Evolutionary conservation across 2,888 invertebrate species (phyloP).

Genomic region (Tipula unca): DNA sequence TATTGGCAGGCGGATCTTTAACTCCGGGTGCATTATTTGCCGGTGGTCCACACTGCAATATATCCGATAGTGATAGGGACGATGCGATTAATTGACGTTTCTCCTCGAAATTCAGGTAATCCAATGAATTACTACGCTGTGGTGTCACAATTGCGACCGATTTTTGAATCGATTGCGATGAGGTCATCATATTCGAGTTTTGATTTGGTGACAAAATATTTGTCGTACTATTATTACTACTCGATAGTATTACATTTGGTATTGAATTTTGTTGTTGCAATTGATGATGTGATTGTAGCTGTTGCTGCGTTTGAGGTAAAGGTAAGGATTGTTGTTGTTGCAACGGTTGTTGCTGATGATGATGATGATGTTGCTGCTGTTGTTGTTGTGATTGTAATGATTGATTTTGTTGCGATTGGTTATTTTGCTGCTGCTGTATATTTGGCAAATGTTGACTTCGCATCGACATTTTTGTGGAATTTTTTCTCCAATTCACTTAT

Average conservation of each 20-base stretch:
- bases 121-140: constrained; percentile 73
- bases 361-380: constrained; percentile 29
- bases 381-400: constrained; percentile 27
- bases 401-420: not conserved
- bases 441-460: constrained; percentile 33
- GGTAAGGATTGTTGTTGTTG: not conserved
- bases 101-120: constrained; percentile 86
- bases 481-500: not conserved
- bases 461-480: constrained; percentile 34
- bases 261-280: constrained; percentile 22
- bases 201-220: constrained; percentile 29
- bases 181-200: not conserved
- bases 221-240: constrained; percentile 28
- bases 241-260: constrained; percentile 17
- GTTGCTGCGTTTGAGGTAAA: constrained; percentile 15
- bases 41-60: constrained; percentile 62
- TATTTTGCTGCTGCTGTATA: constrained; percentile 28
- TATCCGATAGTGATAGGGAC: constrained; percentile 77
- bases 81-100: constrained; percentile 83
- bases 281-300: constrained; percentile 20
- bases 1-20: constrained; percentile 44
- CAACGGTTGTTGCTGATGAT: constrained; percentile 26
- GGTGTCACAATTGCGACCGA: constrained; percentile 60
- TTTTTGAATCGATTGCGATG: constrained; percentile 40
- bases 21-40: constrained; percentile 42